Conservation (phyloP, 2,797 vertebrate species). For the Apodemus agrarius region DNA sequence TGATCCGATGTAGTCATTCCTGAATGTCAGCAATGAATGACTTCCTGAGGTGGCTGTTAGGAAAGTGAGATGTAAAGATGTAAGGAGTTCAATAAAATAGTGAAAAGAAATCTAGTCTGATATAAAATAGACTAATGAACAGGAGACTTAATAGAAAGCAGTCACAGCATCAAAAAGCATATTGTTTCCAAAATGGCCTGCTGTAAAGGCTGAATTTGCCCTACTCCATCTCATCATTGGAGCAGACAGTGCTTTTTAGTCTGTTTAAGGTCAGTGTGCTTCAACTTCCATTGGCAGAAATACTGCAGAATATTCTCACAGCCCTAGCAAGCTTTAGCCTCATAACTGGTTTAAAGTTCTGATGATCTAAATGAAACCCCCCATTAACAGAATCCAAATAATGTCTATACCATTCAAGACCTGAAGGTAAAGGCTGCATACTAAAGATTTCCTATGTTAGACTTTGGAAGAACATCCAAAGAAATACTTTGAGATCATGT, state of each 20-base stretch:
- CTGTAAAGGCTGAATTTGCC: not conserved
- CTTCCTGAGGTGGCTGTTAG: not conserved
- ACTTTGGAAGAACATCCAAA: not conserved
- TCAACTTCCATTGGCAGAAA: not conserved
- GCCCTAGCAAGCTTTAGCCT: not conserved
- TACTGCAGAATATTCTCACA: not conserved
- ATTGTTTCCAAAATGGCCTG: conserved; percentile 10
- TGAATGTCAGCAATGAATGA: conserved; percentile 32
- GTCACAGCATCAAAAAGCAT: conserved; percentile 16
- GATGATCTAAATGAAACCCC: not conserved
- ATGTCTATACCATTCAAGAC: not conserved
- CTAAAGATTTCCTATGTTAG: not conserved
- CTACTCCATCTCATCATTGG: not conserved
- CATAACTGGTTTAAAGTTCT: conserved; percentile 18
- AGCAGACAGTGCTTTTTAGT: conserved; percentile 1
- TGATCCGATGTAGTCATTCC: not conserved
- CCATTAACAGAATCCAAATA: conserved; percentile 2
- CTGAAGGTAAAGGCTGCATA: not conserved
- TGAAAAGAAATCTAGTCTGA: conserved; percentile 41
- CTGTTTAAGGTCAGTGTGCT: not conserved
- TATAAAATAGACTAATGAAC: conserved; percentile 44
- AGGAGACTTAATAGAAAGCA: conserved; percentile 48
- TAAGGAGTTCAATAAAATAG: conserved; percentile 17
- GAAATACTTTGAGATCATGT: not conserved
- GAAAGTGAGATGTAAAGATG: not conserved